Evolutionary conservation across 2,113 vertebrate species (phyloP), one percentile per base, ranked within the genome.

Genomic region (Xyliphius kryptos): DNA sequence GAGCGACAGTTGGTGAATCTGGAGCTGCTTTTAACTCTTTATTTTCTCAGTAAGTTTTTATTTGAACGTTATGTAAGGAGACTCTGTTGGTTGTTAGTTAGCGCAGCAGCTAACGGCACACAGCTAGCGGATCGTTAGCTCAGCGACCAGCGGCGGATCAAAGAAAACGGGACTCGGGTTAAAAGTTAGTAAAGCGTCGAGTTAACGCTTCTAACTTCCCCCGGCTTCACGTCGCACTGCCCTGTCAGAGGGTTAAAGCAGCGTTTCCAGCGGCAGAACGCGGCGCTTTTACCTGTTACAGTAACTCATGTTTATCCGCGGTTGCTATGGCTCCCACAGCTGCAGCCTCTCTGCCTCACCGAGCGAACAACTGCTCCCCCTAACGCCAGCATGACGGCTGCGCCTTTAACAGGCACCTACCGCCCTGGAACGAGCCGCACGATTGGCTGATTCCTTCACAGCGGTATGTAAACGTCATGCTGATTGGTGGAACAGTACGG

Each of bases 231-330:
- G 2, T 13, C 6, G 12, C 13, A 13, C 14, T 5, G 9, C 3
- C 9, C 5, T 19, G 16, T 3, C 11, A 52, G 5, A 1, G 21
- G 9, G 13, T 9, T 40, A 2, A 43, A 61, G 53, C 3, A 7
- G 13, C 9, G n/a, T 52, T 16, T 71, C 7, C 57, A 70, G 79
- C 71, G 71, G 77, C 74, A 32, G 36, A 32, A 38, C 55, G 6
- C 26, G 5, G 7, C n/a, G 37, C 15, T 41, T 85, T 87, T 78
- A 86, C 73, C 73, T 85, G 76, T 77, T 88, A 81, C 86, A 83
- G 75, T 84, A 87, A 84, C 83, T 88, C 87, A 89, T 89, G 82
- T 86, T 88, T 83, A 79, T 82, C 76, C 76, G 43, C 80, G 74
- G 87, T 88, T 89, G 82, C 85, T 83, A 89, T 77, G 84, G 82